phyloP scores from a whole-genome alignment of 2,113 vertebrate species.

The Entosphenus tridentatus region DNA sequence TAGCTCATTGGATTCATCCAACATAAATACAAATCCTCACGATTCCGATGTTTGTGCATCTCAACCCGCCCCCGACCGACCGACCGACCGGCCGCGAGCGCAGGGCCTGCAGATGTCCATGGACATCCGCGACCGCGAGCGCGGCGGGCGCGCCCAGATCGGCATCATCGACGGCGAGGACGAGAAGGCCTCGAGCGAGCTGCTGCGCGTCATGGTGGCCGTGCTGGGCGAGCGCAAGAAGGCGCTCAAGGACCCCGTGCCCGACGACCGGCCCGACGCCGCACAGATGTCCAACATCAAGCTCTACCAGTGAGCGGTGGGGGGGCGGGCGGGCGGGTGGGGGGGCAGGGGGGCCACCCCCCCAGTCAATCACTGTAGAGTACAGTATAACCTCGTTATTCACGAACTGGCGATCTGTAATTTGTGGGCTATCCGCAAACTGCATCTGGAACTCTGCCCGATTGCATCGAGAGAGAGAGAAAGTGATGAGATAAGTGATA shows the following conservation, averaged over 20 bases:
- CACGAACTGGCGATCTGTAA: too few species aligned
- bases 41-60: too few species aligned
- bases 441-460: too few species aligned
- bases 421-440: too few species aligned
- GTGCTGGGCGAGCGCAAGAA: slow-evolving; percentile 24
- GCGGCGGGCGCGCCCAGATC: slow-evolving; percentile 38
- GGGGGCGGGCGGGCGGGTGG: neutral
- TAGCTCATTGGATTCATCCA: too few species aligned
- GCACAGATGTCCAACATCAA: slow-evolving; percentile 31
- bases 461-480: too few species aligned
- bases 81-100: too few species aligned
- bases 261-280: slow-evolving; percentile 34
- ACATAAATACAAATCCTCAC: too few species aligned
- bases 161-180: slow-evolving; percentile 38
- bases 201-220: slow-evolving; percentile 33
- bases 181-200: slow-evolving; percentile 18
- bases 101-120: slow-evolving; percentile 52
- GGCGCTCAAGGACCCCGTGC: slow-evolving; percentile 24
- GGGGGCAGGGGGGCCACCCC: neutral
- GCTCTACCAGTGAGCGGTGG: slow-evolving; percentile 43
- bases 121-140: slow-evolving; percentile 53
- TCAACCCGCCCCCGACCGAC: too few species aligned
- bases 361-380: too few species aligned
- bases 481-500: too few species aligned
- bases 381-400: too few species aligned